Evolutionary conservation across 2,888 invertebrate species (phyloP).

Genomic region (Orchestes rusci): DNA sequence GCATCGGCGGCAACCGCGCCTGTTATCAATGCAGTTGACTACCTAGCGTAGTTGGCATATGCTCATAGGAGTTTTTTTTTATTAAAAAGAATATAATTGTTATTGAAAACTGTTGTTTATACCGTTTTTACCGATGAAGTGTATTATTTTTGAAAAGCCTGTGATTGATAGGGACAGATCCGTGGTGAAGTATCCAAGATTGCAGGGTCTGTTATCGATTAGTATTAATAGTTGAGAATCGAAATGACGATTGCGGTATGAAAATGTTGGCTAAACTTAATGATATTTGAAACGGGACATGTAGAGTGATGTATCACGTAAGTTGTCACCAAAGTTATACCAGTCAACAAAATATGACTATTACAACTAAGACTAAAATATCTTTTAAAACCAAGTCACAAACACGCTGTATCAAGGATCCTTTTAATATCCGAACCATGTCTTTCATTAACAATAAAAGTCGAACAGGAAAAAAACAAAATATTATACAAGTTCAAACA

Average conservation of each 20-base stretch:
- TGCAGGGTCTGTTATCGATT: neutral
- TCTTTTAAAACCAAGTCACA: no score
- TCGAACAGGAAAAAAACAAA: neutral
- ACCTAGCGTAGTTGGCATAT: no score
- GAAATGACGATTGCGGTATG: neutral
- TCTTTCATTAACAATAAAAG: neutral
- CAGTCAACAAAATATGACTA: neutral
- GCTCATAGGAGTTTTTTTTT: no score
- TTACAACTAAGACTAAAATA: neutral
- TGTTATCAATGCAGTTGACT: no score
- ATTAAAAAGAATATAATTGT: no score
- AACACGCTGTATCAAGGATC: no score
- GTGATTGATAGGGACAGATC: neutral
- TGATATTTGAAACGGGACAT: neutral
- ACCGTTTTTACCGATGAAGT: neutral
- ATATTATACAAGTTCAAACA: no score
- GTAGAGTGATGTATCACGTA: neutral
- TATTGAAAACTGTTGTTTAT: no score
- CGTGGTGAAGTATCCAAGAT: neutral
- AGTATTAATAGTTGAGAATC: neutral
- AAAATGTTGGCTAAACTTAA: neutral
- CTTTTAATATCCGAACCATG: constrained; percentile 1
- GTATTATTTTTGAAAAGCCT: neutral
- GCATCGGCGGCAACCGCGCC: no score
- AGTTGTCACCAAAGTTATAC: neutral